Percentiles rank a stretch among this genome's conserved stretches.
Evolutionary conservation across 2,888 invertebrate species (phyloP).

Genomic region (Thereva nobilitata): DNA sequence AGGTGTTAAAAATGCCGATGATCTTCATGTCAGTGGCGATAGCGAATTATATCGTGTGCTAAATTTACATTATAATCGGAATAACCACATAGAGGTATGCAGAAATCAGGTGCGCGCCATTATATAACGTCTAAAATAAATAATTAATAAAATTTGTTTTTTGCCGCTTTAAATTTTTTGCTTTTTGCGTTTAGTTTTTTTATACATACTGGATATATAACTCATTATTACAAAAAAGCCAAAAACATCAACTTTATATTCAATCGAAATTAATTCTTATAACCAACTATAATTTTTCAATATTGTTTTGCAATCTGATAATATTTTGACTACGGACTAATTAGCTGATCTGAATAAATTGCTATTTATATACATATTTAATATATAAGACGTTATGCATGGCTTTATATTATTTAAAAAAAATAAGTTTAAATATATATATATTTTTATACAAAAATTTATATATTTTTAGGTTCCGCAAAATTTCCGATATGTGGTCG

Average conservation of each 20-base stretch:
- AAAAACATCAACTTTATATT: no score
- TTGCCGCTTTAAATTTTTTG: no score
- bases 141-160: not conserved
- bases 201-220: no score
- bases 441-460: not conserved
- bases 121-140: slow-evolving; percentile 33
- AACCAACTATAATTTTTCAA: no score
- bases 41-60: slow-evolving; percentile 97
- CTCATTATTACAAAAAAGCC: no score
- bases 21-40: slow-evolving; percentile 91
- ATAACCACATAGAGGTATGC: slow-evolving; percentile 64
- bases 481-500: slow-evolving; percentile 95
- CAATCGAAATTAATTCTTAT: no score
- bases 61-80: slow-evolving; percentile 98
- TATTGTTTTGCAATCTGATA: no score
- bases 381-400: slow-evolving; percentile 31
- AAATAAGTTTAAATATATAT: not conserved
- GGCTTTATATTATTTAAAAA: slow-evolving; percentile 21
- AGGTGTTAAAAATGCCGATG: slow-evolving; percentile 90
- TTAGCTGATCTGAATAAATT: not conserved
- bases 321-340: not conserved
- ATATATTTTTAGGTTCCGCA: slow-evolving; percentile 79
- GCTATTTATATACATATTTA: not conserved
- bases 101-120: slow-evolving; percentile 63
- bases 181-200: no score